These are phyloP conservation scores for Orussus abietinus DNA, from an alignment of 1,140 invertebrate genomes.

Conservation along the genomic window DNA sequence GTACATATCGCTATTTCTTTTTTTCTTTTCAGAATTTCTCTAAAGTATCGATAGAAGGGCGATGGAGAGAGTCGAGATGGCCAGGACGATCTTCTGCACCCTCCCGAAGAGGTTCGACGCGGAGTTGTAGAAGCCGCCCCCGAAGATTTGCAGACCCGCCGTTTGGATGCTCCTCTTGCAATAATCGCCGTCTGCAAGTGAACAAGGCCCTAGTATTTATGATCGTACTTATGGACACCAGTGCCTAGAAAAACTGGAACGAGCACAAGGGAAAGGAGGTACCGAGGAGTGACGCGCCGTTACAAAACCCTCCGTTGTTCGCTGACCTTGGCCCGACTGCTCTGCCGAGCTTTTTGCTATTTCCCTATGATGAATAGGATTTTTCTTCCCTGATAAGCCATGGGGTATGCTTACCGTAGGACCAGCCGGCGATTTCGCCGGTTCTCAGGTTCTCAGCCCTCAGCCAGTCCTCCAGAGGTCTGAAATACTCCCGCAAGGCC, in stretches of 20 bases:
- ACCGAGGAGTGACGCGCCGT: too few relatives aligned
- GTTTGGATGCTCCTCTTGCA: slow-evolving; percentile 83
- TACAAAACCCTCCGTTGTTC: too few relatives aligned
- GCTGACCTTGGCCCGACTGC: too few relatives aligned
- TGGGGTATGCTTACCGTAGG: slow-evolving; percentile 61
- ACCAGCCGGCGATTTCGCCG: slow-evolving; percentile 76
- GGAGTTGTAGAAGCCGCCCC: slow-evolving; percentile 68
- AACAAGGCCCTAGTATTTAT: too few relatives aligned
- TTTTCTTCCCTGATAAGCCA: too few relatives aligned
- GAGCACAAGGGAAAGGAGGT: too few relatives aligned
- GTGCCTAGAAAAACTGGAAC: too few relatives aligned
- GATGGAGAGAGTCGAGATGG: slow-evolving; percentile 11
- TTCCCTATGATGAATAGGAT: too few relatives aligned
- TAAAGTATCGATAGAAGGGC: slow-evolving; percentile 1
- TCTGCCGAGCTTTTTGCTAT: too few relatives aligned
- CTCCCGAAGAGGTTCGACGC: slow-evolving; percentile 19
- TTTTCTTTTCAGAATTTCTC: too few relatives aligned
- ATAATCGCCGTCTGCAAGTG: slow-evolving; percentile 73
- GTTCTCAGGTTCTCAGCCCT: slow-evolving; percentile 75
- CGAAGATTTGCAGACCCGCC: slow-evolving; percentile 75
- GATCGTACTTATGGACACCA: too few relatives aligned
- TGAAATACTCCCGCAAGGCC: slow-evolving; percentile 89
- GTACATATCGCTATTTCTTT: too few relatives aligned
- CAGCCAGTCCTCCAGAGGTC: slow-evolving; percentile 86
- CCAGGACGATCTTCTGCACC: slow-evolving; percentile 6